phyloP scores from a whole-genome alignment of 2,797 vertebrate genomes.

The Coccyzus lansbergi region DNA sequence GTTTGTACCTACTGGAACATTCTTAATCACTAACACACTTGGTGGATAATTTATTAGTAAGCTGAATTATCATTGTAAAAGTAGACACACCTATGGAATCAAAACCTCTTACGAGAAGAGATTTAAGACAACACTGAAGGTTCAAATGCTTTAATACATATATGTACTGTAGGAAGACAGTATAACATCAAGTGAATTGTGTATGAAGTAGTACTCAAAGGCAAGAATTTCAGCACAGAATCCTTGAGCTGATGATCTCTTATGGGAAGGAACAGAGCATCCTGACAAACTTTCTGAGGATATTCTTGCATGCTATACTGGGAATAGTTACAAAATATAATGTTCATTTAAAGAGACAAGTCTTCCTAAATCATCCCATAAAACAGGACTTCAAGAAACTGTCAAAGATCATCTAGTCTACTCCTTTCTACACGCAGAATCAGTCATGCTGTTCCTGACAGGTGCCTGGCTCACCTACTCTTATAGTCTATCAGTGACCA shows the following conservation, averaged over 20 bases:
- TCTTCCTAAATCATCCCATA: background rate
- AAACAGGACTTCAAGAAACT: background rate
- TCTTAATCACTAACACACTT: conserved; percentile 1
- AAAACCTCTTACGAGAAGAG: background rate
- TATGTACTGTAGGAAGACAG: background rate
- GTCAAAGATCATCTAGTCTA: background rate
- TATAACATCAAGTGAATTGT: background rate
- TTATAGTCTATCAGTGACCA: background rate
- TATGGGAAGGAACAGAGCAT: background rate
- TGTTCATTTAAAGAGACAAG: background rate
- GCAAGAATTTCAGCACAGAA: background rate
- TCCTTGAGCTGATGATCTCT: background rate
- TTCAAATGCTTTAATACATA: background rate
- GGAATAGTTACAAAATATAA: background rate
- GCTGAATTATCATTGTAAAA: conserved; percentile 1
- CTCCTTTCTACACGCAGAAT: background rate
- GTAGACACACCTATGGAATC: background rate
- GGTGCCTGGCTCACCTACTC: background rate
- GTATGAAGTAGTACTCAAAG: background rate
- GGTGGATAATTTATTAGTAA: background rate
- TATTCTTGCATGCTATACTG: background rate
- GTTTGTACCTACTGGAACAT: background rate
- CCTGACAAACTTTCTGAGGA: background rate
- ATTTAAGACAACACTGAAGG: background rate
- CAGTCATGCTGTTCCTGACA: background rate